These are phyloP conservation scores for Actias luna DNA, from an alignment of 2,888 invertebrate species.

Conservation along the genomic window DNA sequence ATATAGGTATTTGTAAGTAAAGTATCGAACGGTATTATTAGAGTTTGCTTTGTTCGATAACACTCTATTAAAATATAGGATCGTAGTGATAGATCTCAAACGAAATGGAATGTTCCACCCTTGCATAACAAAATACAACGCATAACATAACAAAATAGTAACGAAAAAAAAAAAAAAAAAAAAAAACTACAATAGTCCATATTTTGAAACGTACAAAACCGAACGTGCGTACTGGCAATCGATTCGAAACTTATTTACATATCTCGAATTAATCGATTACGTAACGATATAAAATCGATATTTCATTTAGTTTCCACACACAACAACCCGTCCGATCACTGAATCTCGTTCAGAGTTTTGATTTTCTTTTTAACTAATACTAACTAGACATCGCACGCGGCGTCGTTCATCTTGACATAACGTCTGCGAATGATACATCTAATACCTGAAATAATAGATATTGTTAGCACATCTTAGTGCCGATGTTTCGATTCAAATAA, in stretches of 20 bases:
- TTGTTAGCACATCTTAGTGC: no score
- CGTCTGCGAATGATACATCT: neutral
- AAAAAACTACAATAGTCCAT: neutral
- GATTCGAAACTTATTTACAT: neutral
- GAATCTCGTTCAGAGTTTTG: neutral
- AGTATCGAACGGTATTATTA: no score
- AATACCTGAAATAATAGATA: neutral
- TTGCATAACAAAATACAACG: no score
- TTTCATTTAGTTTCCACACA: conserved; percentile 5
- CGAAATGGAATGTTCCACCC: no score
- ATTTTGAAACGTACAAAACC: neutral
- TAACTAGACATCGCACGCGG: neutral
- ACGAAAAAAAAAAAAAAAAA: neutral
- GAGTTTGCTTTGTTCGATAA: no score
- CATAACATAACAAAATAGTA: neutral
- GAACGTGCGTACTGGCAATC: neutral
- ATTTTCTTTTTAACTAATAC: neutral
- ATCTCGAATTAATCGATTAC: neutral
- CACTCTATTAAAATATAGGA: no score
- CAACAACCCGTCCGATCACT: conserved; percentile 6
- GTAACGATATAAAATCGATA: no score
- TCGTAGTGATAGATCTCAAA: no score
- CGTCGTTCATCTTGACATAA: neutral
- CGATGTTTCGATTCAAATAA: no score
- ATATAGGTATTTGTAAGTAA: no score